These are phyloP conservation scores for Nemurella pictetii DNA, from an alignment of 2,888 invertebrate species.

Conservation along the genomic window DNA sequence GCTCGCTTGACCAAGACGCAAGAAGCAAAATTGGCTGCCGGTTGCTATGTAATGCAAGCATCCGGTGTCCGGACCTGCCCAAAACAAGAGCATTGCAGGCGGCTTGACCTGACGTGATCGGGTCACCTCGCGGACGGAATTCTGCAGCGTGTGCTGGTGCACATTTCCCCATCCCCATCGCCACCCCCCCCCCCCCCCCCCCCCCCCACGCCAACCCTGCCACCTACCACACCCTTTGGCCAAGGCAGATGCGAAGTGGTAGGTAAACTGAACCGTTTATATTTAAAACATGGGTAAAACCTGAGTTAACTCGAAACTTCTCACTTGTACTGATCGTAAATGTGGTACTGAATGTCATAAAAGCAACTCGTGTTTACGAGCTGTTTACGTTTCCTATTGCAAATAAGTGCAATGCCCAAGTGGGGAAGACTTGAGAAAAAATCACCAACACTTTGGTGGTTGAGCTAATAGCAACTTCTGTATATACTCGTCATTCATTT, in stretches of 20 bases:
- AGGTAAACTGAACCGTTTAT: too few relatives aligned
- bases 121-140: neutral
- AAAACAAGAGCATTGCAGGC: too few relatives aligned
- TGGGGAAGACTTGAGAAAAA: neutral
- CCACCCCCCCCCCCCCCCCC: neutral
- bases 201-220: neutral
- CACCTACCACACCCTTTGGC: neutral
- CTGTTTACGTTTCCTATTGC: neutral
- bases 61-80: neutral
- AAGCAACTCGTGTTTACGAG: neutral
- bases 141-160: neutral
- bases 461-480: neutral
- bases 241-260: neutral
- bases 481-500: neutral
- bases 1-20: neutral
- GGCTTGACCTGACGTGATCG: neutral
- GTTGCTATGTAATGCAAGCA: neutral
- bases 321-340: neutral
- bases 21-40: neutral
- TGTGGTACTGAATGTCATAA: neutral
- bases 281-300: neutral
- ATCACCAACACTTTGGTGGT: neutral
- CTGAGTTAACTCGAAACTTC: too few relatives aligned
- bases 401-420: neutral
- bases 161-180: neutral